Evolutionary conservation across 2,888 invertebrate genomes (phyloP), one percentile per base, ranked within the genome.

Genomic region (Seira ritae): DNA sequence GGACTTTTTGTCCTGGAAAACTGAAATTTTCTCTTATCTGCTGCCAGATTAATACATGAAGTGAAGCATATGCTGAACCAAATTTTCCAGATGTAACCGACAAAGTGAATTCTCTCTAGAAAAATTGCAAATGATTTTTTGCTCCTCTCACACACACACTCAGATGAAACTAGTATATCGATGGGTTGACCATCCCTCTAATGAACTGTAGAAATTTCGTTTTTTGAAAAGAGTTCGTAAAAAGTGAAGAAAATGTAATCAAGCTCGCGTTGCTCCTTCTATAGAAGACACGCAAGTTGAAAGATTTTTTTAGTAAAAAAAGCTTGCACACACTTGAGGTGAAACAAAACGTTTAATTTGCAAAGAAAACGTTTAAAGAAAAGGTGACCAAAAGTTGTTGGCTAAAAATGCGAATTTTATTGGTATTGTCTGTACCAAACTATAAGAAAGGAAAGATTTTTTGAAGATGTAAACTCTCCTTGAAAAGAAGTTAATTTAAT

Each of bases 181-280:
- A 55, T 55, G 55, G 55, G n/a, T 19, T 37, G 69, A 69, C 69
- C 69, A 69, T 69, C 69, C 69, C 37, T 69, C 42, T 42, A 31
- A 69, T 37, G n/a, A 69, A 17, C 3, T 42, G 10, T 42, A 37
- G 17, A 17, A 42, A 19, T 42, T 42, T 69, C 69, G 20, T 24
- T 69, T 42, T 69, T 69, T 42, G 10, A 37, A 69, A 31, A 31
- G 31, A 8, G 31, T 31, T 31, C 31, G 31, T 31, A 31, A 31
- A 31, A 19, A 37, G n/a, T 17, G 42, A 42, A 19, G 69, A 69
- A 37, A 19, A 69, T 17, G 6, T 24, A 31, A 68, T 24, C 15
- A 69, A 37, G 23, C 37, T 19, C 1, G 19, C 10, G 69, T 69
- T 67, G 37, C 67, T 67, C 10, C 10, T 69, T 23, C 42, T 42